phyloP scores from a whole-genome alignment of 2,888 invertebrate species.

The Itoplectis maculator region DNA sequence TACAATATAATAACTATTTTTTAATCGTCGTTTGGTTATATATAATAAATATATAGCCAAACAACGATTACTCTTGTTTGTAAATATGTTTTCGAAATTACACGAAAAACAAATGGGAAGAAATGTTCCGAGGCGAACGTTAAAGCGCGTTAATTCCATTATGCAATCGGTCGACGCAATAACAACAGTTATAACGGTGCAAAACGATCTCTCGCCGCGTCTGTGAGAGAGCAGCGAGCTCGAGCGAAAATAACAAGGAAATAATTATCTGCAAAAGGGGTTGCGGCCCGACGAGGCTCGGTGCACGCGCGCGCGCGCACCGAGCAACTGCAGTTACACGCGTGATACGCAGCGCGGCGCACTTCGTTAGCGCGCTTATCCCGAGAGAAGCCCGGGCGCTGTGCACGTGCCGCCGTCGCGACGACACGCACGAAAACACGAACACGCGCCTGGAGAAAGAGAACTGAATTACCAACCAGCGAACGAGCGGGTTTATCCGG shows the following conservation, averaged over 20 bases:
- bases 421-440: background rate
- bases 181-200: conserved; percentile 4
- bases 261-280: background rate
- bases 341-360: conserved; percentile 29
- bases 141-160: background rate
- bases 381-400: conserved; percentile 1
- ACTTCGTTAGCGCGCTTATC: conserved; percentile 35
- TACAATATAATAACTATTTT: no score
- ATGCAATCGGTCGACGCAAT: background rate
- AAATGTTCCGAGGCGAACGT: background rate
- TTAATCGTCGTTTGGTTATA: no score
- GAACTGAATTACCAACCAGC: conserved; percentile 41
- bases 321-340: background rate
- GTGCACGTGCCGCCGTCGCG: conserved; percentile 25
- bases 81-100: background rate
- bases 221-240: conserved; percentile 5
- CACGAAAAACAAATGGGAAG: no score
- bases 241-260: conserved; percentile 6
- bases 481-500: conserved; percentile 40
- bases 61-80: no score
- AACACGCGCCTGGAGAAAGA: conserved; percentile 2
- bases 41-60: no score
- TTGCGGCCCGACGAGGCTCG: no score
- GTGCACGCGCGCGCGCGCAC: no score
- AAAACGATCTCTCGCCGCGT: background rate